Base-by-base conservation (phyloP, 2,888 invertebrate genomes). In the Drosophila borealis region DNA sequence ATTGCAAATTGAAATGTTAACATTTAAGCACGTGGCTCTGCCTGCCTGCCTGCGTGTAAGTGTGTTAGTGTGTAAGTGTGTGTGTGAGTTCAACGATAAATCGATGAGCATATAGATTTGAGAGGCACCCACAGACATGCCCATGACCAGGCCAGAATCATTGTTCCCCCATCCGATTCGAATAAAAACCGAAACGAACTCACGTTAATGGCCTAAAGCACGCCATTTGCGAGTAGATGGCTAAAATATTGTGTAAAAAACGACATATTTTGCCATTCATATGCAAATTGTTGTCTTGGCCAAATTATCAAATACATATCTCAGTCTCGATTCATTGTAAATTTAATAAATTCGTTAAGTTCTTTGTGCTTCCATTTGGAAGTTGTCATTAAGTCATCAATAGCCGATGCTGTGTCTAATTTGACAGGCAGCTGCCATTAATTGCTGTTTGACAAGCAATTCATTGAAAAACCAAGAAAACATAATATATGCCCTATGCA, bases 1-100 rank as follows among this genome's bases (percentile, higher is more conserved):
- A 87, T 86, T 81, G 89, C 86, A 87, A 86, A 86, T 86, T 86
- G 86, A 88, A 86, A 86, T 86, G 86, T 86, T 87, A 86, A 76
- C 85, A 84, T 89, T 81, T 81, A 89, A 84, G 88, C 70, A 76
- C 79, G 71, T 79, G 77, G 71, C 76, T 53, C 14, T 41, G 34
- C 51, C 60, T 54, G 50, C 21, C 34, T 45, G n/a, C 41, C 17
- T 19, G 17, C n/a, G 39, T 39, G 56, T 44, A 4, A 21, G 21
- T 29, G 25, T 25, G 25, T 25, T 8, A 25, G 56, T 54, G 37
- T 55, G 54, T 44, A 44, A 51, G 39, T 50, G 42, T 13, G 29
- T 37, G 41, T 57, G 68, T 51, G 64, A 49, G 44, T 51, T 46
- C 63, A 63, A 60, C 80, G 71, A 74, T 81, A 88, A 85, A 85